Base-by-base conservation (phyloP, 2,797 vertebrate genomes). In the Xenopus petersii region DNA sequence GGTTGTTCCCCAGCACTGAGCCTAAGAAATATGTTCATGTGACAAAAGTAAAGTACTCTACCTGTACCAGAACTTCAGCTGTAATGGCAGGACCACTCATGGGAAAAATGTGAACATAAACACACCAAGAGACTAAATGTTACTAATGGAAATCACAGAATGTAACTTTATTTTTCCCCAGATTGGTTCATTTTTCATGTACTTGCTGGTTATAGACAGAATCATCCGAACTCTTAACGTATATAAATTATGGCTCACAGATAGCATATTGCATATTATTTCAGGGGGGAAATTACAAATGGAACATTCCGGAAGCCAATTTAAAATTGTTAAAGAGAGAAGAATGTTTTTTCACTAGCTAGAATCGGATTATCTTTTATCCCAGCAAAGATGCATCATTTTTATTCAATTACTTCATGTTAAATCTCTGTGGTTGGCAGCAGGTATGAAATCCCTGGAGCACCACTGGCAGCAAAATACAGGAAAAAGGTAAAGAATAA, bases 361-460 rank as follows among this genome's bases (percentile, higher is more conserved):
- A 77, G 69, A 62, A 72, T 77, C 60, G 67, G 72, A 63, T 71
- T 71, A 67, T 72, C 70, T 71, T 77, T 71, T 71, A 51, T 55
- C 56, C 56, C 56, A 55, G 63, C 1, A 13, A 77, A 67, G 47
- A 77, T 77, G 59, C 68, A 76, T 76, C 68, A 76, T 71, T 76
- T 76, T 77, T 58, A 71, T 77, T 77, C 67, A 71, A 71, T 77
- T 77, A 62, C 69, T 77, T 33, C 68, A 71, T 71, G 69, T 77
- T 77, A 71, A 71, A 66, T 64, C 69, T 62, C 47, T 67, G 67
- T 12, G 47, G 56, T 65, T 77, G 33, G 63, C 75, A 71, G 69
- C 47, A 77, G 75, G 69, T 71, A 77, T 49, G 75, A 71, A 77
- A 71, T 71, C 69, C 75, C 64, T 67, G 61, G 75, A 60, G 69